A percentile compares a stretch with the other conserved stretches of the same genome.
Conservation (phyloP, 2,797 vertebrate species). For the Lindbergichthys nudifrons region DNA sequence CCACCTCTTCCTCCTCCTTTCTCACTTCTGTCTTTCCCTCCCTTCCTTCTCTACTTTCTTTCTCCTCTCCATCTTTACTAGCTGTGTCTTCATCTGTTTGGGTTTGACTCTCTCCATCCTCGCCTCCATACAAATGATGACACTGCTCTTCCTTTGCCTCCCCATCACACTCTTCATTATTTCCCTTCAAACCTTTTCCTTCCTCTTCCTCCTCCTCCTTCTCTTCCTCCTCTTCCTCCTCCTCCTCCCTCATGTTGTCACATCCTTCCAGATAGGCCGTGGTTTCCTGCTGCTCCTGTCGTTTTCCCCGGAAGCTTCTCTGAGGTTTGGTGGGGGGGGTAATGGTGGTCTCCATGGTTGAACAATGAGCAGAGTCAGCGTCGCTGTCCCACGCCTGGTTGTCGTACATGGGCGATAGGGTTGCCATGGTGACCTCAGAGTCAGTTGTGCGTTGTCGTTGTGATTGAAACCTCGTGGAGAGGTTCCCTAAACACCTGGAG, state of each 20-base stretch:
- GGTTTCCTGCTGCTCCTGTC: constrained; percentile 8
- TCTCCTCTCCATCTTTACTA: background rate
- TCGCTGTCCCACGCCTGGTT: background rate
- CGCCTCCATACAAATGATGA: no score
- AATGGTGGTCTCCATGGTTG: background rate
- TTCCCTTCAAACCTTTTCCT: background rate
- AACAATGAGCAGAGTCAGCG: background rate
- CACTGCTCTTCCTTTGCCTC: constrained; percentile 4
- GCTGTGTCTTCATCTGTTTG: constrained; percentile 20
- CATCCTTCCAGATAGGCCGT: constrained; percentile 49
- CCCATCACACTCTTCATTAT: background rate
- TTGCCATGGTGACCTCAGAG: constrained; percentile 34
- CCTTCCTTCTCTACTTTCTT: background rate
- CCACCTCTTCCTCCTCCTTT: background rate
- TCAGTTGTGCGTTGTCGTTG: background rate
- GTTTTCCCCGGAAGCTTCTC: constrained; percentile 66
- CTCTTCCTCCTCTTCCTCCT: no score
- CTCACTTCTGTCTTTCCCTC: background rate
- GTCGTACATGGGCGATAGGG: background rate
- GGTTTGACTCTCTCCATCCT: constrained; percentile 14
- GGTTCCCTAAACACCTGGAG: constrained; percentile 55
- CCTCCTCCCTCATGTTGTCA: background rate
- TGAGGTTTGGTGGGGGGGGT: constrained; percentile 68
- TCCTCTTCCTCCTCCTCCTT: background rate
- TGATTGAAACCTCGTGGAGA: constrained; percentile 21